Evolutionary conservation across 2,113 vertebrate species (phyloP), one percentile per base, ranked within the genome.

Genomic region (Apodemus speciosus): DNA sequence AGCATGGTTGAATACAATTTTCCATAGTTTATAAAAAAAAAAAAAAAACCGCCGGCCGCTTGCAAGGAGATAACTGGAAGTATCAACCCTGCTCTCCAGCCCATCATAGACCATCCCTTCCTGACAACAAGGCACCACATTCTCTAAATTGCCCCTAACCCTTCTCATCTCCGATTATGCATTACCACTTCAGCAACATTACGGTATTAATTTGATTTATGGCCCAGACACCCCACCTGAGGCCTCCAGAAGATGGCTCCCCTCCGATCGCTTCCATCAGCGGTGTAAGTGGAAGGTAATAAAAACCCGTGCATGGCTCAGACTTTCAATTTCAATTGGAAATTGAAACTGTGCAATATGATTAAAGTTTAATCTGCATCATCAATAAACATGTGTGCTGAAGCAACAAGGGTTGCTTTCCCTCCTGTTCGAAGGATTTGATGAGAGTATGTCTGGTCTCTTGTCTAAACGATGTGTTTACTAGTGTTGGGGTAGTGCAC

Each of bases 321-420:
- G 97, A 93, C 96, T 92, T 97, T 96, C 97, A 90, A 96, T 97
- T 97, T 97, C 97, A 95, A 97, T 96, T 97, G 97, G 95, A 97
- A 97, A 97, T 97, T 95, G 96, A 97, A 97, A 96, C 79, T 90
- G 95, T 95, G 96, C 96, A 75, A 96, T 96, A 97, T 96, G 97
- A 97, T 97, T 97, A 97, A 97, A 97, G 94, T 97, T 97, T 97
- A 97, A 97, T 96, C 97, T 95, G 89, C 92, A 92, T 95, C 97
- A 96, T 97, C 97, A 97, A 96, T 97, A 97, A 97, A 97, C 95
- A 96, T 88, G 94, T 88, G 93, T 89, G 92, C 60, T 38, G 84
- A 88, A 85, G 93, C 89, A 72, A 85, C 0, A 71, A 68, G 76
- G 62, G 56, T 46, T 62, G 49, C 27, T 81, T 88, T 72, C n/a